phyloP scores from a whole-genome alignment of 2,113 vertebrate species.

The Clupea harengus region DNA sequence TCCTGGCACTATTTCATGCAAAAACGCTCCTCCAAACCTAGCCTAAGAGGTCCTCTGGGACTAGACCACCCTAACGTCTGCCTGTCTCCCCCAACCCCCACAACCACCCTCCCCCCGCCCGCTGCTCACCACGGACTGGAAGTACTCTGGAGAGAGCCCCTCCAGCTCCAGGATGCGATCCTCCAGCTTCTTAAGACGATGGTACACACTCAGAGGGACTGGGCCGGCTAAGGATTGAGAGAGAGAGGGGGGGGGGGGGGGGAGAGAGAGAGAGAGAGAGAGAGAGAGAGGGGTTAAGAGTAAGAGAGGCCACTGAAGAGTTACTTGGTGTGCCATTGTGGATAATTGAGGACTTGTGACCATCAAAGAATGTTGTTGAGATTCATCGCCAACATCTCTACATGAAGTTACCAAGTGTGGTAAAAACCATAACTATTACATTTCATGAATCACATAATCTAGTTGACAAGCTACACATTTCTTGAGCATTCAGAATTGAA shows the following conservation, averaged over 20 bases:
- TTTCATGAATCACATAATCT: background rate
- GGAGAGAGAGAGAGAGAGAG: background rate
- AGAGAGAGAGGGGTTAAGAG: background rate
- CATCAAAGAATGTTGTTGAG: background rate
- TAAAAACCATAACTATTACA: background rate
- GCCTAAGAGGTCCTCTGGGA: background rate
- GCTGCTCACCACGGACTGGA: slow-evolving; percentile 86
- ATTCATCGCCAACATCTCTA: background rate
- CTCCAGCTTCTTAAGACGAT: slow-evolving; percentile 94
- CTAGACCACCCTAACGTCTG: background rate
- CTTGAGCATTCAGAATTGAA: background rate
- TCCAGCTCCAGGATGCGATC: slow-evolving; percentile 96
- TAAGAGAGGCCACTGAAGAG: background rate
- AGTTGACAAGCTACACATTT: background rate
- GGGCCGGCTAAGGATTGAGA: slow-evolving; percentile 76
- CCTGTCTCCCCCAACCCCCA: background rate
- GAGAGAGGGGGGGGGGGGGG: slow-evolving; percentile 14
- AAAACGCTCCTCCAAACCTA: background rate
- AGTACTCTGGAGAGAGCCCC: slow-evolving; percentile 97
- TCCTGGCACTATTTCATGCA: background rate
- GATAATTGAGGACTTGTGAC: background rate
- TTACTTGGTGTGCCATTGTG: background rate
- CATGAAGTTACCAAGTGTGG: background rate
- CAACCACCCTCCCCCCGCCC: background rate
- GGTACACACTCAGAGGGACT: slow-evolving; percentile 90